phyloP scores from a whole-genome alignment of 2,113 vertebrate species.

The Anoura caudifer region DNA sequence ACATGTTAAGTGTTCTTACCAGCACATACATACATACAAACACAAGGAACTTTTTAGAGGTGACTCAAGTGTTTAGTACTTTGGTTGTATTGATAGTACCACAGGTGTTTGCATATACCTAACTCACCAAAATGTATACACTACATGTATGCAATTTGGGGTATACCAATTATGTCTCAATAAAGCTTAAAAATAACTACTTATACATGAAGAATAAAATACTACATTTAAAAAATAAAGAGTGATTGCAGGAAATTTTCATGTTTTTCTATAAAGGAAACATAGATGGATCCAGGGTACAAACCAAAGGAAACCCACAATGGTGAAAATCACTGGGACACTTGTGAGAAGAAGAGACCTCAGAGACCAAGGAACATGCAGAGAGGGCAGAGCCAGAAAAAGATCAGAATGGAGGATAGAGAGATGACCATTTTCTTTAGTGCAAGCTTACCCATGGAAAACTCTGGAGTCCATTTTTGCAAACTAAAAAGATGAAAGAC shows the following conservation, averaged over 20 bases:
- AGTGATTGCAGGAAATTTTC: neutral
- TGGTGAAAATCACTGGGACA: neutral
- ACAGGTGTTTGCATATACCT: neutral
- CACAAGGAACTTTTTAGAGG: neutral
- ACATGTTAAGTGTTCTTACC: neutral
- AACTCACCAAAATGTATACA: neutral
- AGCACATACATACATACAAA: neutral
- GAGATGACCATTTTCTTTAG: neutral
- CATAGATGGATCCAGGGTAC: neutral
- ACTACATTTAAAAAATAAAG: neutral
- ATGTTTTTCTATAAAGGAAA: neutral
- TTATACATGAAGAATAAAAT: neutral
- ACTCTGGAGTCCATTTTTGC: neutral
- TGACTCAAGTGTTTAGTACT: neutral
- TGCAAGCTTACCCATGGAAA: neutral
- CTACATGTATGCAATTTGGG: neutral
- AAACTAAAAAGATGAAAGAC: neutral
- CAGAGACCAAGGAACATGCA: neutral
- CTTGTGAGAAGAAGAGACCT: neutral
- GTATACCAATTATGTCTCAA: neutral
- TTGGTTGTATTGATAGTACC: neutral
- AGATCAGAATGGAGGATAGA: neutral
- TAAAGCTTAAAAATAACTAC: neutral
- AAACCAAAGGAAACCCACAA: neutral
- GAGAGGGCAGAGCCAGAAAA: neutral